Conservation (phyloP, 2,888 invertebrate genomes). For the Ormyrus pomaceus region DNA sequence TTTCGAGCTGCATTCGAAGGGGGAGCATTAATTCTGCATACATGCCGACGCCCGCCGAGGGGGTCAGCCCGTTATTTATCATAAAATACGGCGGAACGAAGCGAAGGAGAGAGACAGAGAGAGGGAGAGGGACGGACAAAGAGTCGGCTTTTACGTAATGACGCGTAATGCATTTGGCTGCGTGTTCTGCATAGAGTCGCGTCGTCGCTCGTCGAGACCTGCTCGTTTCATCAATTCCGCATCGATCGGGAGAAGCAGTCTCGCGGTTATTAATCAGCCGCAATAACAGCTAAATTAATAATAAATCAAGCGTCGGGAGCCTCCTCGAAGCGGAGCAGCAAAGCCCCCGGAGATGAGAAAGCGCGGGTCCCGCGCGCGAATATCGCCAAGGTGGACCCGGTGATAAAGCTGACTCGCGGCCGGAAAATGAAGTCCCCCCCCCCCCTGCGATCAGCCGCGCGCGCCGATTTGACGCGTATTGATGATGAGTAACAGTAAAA, state of each 20-base stretch:
- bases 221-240: slow-evolving; percentile 11
- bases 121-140: slow-evolving; percentile 6
- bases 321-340: slow-evolving; percentile 6
- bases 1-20: background rate
- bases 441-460: background rate
- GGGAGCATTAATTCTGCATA: slow-evolving; percentile 32
- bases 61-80: slow-evolving; percentile 46
- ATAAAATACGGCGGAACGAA: slow-evolving; percentile 35
- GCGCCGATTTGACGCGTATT: slow-evolving; percentile 32
- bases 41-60: slow-evolving; percentile 20
- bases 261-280: slow-evolving; percentile 35
- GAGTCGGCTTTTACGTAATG: slow-evolving; percentile 43
- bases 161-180: slow-evolving; percentile 35
- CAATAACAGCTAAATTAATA: slow-evolving; percentile 49
- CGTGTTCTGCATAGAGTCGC: background rate
- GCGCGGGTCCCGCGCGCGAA: background rate
- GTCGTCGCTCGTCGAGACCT: background rate
- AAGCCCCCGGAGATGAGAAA: slow-evolving; percentile 16
- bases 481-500: slow-evolving; percentile 54
- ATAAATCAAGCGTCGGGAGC: slow-evolving; percentile 45
- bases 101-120: background rate
- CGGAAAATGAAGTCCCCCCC: slow-evolving; percentile 27
- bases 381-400: slow-evolving; percentile 29
- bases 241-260: slow-evolving; percentile 23
- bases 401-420: slow-evolving; percentile 20